Percentiles rank a stretch among this genome's conserved stretches.
These are phyloP conservation scores for Colletes latitarsis DNA, from an alignment of 1,140 invertebrate genomes.

Conservation along the genomic window DNA sequence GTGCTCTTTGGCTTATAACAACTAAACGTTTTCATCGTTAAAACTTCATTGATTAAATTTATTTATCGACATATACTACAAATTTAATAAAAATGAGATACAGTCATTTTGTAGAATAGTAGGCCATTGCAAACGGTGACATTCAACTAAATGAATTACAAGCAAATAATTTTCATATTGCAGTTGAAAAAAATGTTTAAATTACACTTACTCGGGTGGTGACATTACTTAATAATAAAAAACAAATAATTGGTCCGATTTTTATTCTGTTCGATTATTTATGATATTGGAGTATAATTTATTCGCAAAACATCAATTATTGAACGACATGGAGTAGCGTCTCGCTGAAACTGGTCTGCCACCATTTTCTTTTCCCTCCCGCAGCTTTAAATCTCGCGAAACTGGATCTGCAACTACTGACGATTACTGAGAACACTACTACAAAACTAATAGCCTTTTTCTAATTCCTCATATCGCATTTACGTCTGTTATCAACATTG, in stretches of 20 bases:
- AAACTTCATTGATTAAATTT: too few relatives aligned
- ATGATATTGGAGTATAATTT: background rate
- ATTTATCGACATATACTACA: too few relatives aligned
- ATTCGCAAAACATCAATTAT: constrained; percentile 13
- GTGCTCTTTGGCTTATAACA: too few relatives aligned
- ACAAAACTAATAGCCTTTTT: constrained; percentile 18
- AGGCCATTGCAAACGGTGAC: too few relatives aligned
- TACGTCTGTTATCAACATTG: background rate
- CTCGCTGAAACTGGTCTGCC: constrained; percentile 14
- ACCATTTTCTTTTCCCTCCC: constrained; percentile 1
- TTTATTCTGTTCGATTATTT: background rate
- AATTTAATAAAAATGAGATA: too few relatives aligned
- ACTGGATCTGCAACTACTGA: constrained; percentile 22
- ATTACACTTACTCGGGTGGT: too few relatives aligned
- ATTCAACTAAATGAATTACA: too few relatives aligned
- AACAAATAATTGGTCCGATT: background rate
- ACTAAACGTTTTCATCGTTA: too few relatives aligned
- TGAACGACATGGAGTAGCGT: background rate
- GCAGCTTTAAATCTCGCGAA: background rate
- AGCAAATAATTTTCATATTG: too few relatives aligned
- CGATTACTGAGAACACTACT: constrained; percentile 11
- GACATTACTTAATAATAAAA: too few relatives aligned
- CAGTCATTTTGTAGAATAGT: too few relatives aligned
- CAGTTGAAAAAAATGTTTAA: too few relatives aligned
- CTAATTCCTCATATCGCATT: background rate